Conservation (phyloP, 2,888 invertebrate genomes). For the Plutella xylostella region DNA sequence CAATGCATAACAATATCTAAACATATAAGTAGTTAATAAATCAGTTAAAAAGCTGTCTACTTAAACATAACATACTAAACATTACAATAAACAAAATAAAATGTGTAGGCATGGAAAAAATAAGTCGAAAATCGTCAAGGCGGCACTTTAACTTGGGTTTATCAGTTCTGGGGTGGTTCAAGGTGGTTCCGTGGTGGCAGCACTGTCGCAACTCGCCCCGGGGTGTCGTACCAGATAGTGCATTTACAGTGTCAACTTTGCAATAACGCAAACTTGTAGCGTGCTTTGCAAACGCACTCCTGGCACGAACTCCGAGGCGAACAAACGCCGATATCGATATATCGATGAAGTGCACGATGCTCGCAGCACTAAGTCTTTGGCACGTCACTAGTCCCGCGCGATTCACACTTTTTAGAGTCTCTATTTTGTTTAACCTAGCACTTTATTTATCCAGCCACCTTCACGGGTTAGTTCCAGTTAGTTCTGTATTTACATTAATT, state of each 20-base stretch:
- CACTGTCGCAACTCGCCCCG: conserved; percentile 70
- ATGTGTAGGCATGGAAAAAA: conserved; percentile 10
- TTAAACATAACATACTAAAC: conserved; percentile 16
- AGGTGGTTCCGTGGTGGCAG: conserved; percentile 23
- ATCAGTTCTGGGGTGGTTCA: not conserved
- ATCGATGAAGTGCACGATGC: conserved; percentile 21
- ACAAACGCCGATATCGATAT: conserved; percentile 48
- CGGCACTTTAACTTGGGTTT: conserved; percentile 2
- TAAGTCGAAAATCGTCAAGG: conserved; percentile 2
- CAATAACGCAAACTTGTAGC: conserved; percentile 58
- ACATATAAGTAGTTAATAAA: not conserved
- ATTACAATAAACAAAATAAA: conserved; percentile 7
- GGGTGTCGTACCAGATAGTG: conserved; percentile 99
- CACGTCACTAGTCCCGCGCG: conserved; percentile 46
- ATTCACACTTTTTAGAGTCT: conserved; percentile 31
- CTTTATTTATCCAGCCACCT: not conserved
- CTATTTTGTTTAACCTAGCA: conserved; percentile 15
- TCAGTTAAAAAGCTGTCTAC: too few relatives aligned
- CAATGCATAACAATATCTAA: not conserved
- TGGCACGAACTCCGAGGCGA: conserved; percentile 93
- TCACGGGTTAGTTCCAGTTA: not conserved
- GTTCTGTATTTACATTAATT: conserved; percentile 3
- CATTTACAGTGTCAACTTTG: conserved; percentile 91
- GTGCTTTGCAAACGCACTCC: conserved; percentile 96
- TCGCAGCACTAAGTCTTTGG: conserved; percentile 54